phyloP scores from a whole-genome alignment of 2,797 vertebrate species.

The Pseudochaenichthys georgianus region DNA sequence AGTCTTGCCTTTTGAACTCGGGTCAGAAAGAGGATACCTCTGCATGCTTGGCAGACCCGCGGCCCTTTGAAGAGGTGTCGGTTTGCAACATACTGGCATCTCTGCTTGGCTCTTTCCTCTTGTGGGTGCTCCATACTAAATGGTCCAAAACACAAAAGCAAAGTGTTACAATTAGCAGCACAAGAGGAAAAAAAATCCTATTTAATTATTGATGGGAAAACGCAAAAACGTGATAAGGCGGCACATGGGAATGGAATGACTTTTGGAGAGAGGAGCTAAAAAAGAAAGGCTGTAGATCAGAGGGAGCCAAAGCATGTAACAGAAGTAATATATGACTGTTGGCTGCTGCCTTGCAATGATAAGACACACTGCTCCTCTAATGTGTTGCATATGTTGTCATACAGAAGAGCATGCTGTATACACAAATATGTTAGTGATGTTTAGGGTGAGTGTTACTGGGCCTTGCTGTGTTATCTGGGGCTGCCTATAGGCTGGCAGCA shows the following conservation, averaged over 20 bases:
- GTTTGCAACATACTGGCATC: slow-evolving; percentile 72
- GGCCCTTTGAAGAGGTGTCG: slow-evolving; percentile 78
- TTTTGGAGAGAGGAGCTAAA: slow-evolving; percentile 27
- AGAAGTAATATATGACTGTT: slow-evolving; percentile 28
- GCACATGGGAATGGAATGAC: background rate
- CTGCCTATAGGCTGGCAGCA: slow-evolving; percentile 59
- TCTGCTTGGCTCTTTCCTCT: slow-evolving; percentile 61
- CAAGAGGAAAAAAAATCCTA: slow-evolving; percentile 12
- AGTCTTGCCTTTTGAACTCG: slow-evolving; percentile 56
- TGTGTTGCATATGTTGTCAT: slow-evolving; percentile 43
- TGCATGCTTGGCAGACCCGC: slow-evolving; percentile 56
- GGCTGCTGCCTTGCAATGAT: slow-evolving; percentile 26
- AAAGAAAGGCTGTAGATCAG: slow-evolving; percentile 16
- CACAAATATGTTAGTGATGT: slow-evolving; percentile 22
- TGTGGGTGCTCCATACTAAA: slow-evolving; percentile 59
- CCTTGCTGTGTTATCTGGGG: slow-evolving; percentile 21
- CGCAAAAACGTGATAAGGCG: slow-evolving; percentile 3
- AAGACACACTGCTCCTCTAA: slow-evolving; percentile 43
- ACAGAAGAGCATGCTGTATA: slow-evolving; percentile 32
- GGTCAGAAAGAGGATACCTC: slow-evolving; percentile 71
- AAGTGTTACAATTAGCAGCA: slow-evolving; percentile 40
- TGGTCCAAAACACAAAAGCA: slow-evolving; percentile 62
- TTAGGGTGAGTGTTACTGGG: slow-evolving; percentile 14
- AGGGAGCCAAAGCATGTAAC: slow-evolving; percentile 34
- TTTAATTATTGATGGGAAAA: slow-evolving; percentile 31